These are phyloP conservation scores for Protomyctophum bolini DNA, from an alignment of 2,113 vertebrate species.

Conservation along the genomic window DNA sequence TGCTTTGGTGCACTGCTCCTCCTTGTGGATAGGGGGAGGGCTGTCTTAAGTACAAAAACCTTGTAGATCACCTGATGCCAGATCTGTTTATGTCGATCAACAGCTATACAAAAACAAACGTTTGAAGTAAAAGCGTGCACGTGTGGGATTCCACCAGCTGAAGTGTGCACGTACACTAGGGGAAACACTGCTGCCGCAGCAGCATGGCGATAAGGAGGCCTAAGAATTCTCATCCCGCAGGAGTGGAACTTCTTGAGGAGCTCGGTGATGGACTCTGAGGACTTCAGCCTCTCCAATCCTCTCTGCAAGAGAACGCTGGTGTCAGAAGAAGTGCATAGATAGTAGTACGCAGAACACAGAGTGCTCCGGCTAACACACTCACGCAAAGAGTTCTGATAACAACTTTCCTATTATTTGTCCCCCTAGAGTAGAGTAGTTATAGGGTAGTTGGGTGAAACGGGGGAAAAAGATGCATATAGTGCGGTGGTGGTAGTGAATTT, in stretches of 20 bases:
- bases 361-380: no score
- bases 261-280: slow-evolving; percentile 55
- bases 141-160: not conserved
- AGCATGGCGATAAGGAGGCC: not conserved
- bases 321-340: slow-evolving; percentile 11
- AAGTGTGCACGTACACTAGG: no score
- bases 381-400: no score
- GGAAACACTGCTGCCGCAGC: not conserved
- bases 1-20: no score
- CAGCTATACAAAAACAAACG: not conserved
- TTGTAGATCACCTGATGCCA: not conserved
- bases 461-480: no score
- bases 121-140: not conserved
- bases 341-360: no score
- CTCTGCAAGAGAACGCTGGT: slow-evolving; percentile 50
- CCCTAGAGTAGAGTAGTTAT: no score
- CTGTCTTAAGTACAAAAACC: not conserved
- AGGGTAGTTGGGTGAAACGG: no score
- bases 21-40: no score
- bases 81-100: not conserved
- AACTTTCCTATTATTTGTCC: no score
- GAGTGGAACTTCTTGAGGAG: not conserved
- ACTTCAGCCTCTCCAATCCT: slow-evolving; percentile 73
- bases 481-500: no score
- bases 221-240: not conserved